Evolutionary conservation across 2,113 vertebrate species (phyloP).

Genomic region (Gallinago undulata): DNA sequence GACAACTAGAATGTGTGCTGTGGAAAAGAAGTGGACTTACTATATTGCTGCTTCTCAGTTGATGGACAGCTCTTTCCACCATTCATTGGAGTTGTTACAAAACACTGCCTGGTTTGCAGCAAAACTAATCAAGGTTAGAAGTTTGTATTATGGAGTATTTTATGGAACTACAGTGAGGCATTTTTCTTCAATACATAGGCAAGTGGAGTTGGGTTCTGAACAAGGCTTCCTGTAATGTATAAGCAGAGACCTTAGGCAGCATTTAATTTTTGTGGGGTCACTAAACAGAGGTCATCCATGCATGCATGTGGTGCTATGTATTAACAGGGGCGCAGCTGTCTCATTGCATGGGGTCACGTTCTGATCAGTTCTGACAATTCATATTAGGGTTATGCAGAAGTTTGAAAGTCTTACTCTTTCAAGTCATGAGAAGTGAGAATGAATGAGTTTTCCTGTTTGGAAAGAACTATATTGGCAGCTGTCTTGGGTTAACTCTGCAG

Average conservation of each 20-base stretch:
- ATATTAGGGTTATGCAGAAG: background rate
- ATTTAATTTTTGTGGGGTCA: background rate
- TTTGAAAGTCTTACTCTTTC: background rate
- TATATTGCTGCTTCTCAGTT: background rate
- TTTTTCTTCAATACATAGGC: background rate
- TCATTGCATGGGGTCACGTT: background rate
- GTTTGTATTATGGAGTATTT: background rate
- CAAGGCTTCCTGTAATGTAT: background rate
- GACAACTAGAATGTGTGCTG: background rate
- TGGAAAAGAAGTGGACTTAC: background rate
- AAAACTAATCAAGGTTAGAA: background rate
- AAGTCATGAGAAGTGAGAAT: background rate
- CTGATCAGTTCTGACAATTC: background rate
- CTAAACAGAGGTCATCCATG: background rate
- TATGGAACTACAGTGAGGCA: background rate
- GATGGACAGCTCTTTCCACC: background rate
- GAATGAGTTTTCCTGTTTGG: background rate
- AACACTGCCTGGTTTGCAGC: background rate
- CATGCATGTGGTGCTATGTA: background rate
- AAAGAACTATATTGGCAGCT: background rate
- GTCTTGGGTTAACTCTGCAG: background rate
- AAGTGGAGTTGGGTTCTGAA: background rate
- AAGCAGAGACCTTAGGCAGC: background rate
- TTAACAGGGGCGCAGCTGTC: background rate
- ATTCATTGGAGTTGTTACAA: background rate